Base-by-base conservation (phyloP, 30 jellyfish, hydroid and myxozoan species). In the Aurelia aurita complex sp. Pacific region DNA sequence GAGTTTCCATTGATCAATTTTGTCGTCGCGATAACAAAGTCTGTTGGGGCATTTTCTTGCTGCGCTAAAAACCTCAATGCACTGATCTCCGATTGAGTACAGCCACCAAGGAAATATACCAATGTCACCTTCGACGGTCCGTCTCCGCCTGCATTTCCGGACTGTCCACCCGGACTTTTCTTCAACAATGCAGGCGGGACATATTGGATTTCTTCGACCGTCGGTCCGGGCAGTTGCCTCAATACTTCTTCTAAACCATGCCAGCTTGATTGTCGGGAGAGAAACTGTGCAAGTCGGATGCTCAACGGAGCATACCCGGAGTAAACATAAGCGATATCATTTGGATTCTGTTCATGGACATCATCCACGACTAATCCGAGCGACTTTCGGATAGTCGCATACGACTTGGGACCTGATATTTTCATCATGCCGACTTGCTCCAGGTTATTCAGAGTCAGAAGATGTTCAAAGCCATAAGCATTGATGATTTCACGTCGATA, bases 261-360 rank as follows among this genome's bases (percentile, higher is more conserved):
- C 99, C 99, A 94, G 68, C 97, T 81, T 5, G 99, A 77, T 59
- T 80, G 97, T 18, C 97, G 92, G 74, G 96, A 92, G 33, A 89
- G 74, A 60, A 89, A 94, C 81, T 94, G 99, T 2, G 94, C 99
- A 32, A 94, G 92, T 42, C 99, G 89, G 70, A 94, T 90, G 54
- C 97, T 76, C 64, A 94, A 82, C 32, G 99, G 99, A 5, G 99
- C 99, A 74, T 88, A 94, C 29, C 99, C 99, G 16, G 99, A 94
- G 75, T 94, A 97, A 15, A 91, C 97, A 63, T 88, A 94, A 7
- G 99, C 99, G 62, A 94, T 94, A 42, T 94, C 99, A 51, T 84
- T 94, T 36, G 99, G 99, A 42, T 71, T 68, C 92, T 89, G 97
- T 75, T 94, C 99, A 23, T 89, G 97, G 4, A 94, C 99, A 55